phyloP scores from a whole-genome alignment of 1,140 invertebrate genomes.

The Brachionus koreanus region DNA sequence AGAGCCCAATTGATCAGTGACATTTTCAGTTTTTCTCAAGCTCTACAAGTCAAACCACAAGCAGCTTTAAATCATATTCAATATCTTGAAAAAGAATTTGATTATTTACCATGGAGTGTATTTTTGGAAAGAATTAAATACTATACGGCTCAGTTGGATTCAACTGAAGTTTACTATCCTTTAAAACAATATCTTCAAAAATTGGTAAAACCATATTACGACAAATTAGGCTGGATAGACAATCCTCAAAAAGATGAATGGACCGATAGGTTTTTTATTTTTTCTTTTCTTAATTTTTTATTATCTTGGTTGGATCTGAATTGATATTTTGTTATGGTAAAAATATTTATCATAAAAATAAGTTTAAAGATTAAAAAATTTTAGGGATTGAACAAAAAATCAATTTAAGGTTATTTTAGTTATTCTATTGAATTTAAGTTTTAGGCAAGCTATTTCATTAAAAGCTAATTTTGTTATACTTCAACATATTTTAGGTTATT shows the following conservation, averaged over 20 bases:
- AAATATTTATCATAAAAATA: too few relatives aligned
- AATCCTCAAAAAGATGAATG: constrained; percentile 5
- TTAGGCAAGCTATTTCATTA: too few relatives aligned
- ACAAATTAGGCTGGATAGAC: constrained; percentile 40
- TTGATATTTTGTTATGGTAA: too few relatives aligned
- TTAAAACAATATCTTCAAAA: neutral
- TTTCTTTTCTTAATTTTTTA: neutral
- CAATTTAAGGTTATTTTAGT: too few relatives aligned
- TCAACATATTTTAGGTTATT: too few relatives aligned
- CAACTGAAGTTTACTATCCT: neutral
- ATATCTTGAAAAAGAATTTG: constrained; percentile 57
- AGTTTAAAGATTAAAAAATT: too few relatives aligned
- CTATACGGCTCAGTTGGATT: neutral
- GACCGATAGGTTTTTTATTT: constrained; percentile 3
- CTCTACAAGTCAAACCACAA: neutral
- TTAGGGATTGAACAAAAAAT: too few relatives aligned
- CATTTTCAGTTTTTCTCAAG: constrained; percentile 37
- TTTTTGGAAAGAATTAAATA: constrained; percentile 20
- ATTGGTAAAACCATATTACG: constrained; percentile 21
- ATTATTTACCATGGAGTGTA: constrained; percentile 58
- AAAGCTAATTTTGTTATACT: too few relatives aligned
- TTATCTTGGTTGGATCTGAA: neutral
- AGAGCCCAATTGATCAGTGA: constrained; percentile 45
- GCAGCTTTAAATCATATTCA: constrained; percentile 53
- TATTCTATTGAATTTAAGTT: too few relatives aligned